Evolutionary conservation across 2,888 invertebrate genomes (phyloP), one percentile per base, ranked within the genome.

Genomic region (Morpho helenor): DNA sequence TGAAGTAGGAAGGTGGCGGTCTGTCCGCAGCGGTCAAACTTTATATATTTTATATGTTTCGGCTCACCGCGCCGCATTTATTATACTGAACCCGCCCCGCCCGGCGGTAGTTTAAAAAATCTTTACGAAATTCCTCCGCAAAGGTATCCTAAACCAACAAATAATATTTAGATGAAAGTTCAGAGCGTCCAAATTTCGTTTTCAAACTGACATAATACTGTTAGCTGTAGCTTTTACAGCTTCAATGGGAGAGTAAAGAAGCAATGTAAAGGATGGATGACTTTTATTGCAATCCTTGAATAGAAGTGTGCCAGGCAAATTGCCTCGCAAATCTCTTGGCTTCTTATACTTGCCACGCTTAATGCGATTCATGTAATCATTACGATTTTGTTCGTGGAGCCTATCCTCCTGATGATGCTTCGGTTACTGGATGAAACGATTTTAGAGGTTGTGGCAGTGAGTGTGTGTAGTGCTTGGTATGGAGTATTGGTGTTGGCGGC

Each of bases 1-100:
- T 64, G 68, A 10, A 59, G 62, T 57, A 56, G 61, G 72, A 81
- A 84, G 84, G 84, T 86, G 83, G 82, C 76, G 77, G 74, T 72
- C 68, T 72, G 77, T 76, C 79, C 77, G 76, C 66, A 72, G 74
- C 84, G 86, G 85, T 84, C 87, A 86, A 87, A 87, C 84, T 87
- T 87, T 86, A 87, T 87, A 84, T 84, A 84, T 86, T 86, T 87
- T 85, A 86, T 80, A 77, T 80, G 82, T 84, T 77, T 75, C 73
- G 76, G 76, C 76, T 69, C 78, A 77, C 77, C 81, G 65, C 69
- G 64, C 68, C 80, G 77, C 83, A 82, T 84, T 84, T 87, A 84
- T 87, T 85, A 83, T 79, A 72, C 73, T 10, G 47, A 51, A 54
- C 51, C 56, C 62, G 50, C 22, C 75, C 55, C 57, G 54, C 56